Percentiles rank a stretch among this genome's conserved stretches.
Conservation (phyloP, 1,140 invertebrate genomes). For the Brachionus asplanchnoidis region DNA sequence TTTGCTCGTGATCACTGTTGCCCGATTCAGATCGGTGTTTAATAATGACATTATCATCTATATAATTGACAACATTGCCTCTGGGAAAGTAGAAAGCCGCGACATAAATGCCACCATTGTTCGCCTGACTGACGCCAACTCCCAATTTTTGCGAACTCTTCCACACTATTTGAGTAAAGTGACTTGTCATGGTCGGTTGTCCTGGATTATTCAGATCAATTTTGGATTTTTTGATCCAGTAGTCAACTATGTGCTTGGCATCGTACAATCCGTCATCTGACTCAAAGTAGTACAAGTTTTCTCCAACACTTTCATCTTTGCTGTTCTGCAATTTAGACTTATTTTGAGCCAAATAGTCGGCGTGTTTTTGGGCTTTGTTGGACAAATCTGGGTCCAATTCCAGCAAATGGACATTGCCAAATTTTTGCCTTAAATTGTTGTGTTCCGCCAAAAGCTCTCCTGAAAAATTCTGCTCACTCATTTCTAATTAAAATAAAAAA, state of each 20-base stretch:
- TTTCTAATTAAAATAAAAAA: not conserved
- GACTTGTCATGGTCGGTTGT: not conserved
- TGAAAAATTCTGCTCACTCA: not conserved
- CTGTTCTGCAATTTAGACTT: slow-evolving; percentile 4
- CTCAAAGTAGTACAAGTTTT: slow-evolving; percentile 38
- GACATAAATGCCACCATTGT: not conserved
- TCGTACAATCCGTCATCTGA: slow-evolving; percentile 28
- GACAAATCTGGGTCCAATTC: not conserved
- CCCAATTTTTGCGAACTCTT: not conserved
- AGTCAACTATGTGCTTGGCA: slow-evolving; percentile 1
- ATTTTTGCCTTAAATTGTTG: slow-evolving; percentile 22
- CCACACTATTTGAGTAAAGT: slow-evolving; percentile 42
- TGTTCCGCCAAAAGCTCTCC: not conserved
- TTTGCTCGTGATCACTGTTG: not conserved
- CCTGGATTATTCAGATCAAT: not conserved
- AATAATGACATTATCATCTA: slow-evolving; percentile 26
- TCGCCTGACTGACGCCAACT: not conserved
- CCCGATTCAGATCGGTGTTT: not conserved
- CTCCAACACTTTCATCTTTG: slow-evolving; percentile 8
- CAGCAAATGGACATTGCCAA: not conserved
- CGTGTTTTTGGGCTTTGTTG: not conserved
- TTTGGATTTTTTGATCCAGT: slow-evolving; percentile 23
- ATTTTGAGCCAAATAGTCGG: slow-evolving; percentile 9
- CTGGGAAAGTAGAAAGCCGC: slow-evolving; percentile 26
- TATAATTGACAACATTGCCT: slow-evolving; percentile 26